Percentiles rank a stretch among this genome's conserved stretches.
phyloP scores from a whole-genome alignment of 2,888 invertebrate species.

The Onthophagus sagittarius region DNA sequence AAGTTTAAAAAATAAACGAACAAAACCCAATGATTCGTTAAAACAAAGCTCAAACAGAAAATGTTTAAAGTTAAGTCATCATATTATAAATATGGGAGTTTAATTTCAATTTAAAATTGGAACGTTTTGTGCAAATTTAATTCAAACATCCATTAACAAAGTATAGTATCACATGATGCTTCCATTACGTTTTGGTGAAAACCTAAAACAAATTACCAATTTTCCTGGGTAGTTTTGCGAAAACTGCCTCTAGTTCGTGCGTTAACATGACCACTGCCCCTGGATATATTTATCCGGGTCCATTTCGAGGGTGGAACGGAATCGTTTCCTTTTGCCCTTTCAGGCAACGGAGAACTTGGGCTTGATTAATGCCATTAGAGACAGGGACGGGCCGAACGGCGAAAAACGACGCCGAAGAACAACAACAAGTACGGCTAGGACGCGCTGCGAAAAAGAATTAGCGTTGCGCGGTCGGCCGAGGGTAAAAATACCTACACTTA shows the following conservation, averaged over 20 bases:
- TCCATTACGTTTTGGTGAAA: background rate
- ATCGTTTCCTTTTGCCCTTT: background rate
- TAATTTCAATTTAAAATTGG: too few species aligned
- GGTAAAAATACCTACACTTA: background rate
- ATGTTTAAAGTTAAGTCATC: too few species aligned
- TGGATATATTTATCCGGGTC: background rate
- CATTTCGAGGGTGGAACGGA: background rate
- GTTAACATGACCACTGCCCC: background rate
- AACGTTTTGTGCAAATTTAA: background rate
- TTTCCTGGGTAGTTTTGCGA: background rate
- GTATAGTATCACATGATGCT: background rate
- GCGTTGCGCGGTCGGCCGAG: background rate
- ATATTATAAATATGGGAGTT: too few species aligned
- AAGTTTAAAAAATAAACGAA: too few species aligned
- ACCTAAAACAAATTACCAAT: background rate
- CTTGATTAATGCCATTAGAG: background rate
- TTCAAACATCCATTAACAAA: background rate
- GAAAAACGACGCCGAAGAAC: background rate
- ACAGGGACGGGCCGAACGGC: background rate
- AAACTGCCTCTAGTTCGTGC: background rate
- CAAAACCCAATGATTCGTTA: too few species aligned
- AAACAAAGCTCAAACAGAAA: too few species aligned
- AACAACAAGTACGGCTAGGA: background rate
- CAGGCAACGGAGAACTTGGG: background rate
- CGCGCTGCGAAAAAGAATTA: background rate